Evolutionary conservation across 2,888 invertebrate genomes (phyloP).

Genomic region (Plebejus argus): DNA sequence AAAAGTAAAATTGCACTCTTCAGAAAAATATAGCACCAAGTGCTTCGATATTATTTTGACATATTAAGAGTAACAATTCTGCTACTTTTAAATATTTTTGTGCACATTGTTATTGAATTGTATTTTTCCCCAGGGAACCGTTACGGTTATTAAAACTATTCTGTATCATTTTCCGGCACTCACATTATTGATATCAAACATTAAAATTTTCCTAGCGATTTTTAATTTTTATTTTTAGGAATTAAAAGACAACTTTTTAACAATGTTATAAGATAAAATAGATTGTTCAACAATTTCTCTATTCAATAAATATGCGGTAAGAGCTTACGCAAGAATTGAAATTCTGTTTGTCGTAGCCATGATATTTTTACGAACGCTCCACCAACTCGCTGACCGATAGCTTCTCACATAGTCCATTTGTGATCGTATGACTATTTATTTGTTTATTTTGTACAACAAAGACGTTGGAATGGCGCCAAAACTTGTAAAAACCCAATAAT

Average conservation of each 20-base stretch:
- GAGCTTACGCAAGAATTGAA: conserved; percentile 15
- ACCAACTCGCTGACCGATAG: conserved; percentile 2
- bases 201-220: too few relatives aligned
- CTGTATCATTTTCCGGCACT: too few relatives aligned
- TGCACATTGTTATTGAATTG: too few relatives aligned
- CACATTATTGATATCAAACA: too few relatives aligned
- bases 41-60: not conserved
- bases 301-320: not conserved
- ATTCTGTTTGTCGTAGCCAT: conserved; percentile 20
- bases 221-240: too few relatives aligned
- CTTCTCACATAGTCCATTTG: conserved; percentile 28
- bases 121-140: too few relatives aligned
- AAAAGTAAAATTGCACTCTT: not conserved
- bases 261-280: not conserved
- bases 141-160: too few relatives aligned
- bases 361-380: conserved; percentile 2
- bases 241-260: not conserved
- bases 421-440: conserved; percentile 33
- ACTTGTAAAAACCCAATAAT: conserved; percentile 35
- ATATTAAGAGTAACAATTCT: too few relatives aligned
- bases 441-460: conserved; percentile 33
- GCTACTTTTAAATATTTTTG: too few relatives aligned
- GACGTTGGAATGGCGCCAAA: conserved; percentile 34
- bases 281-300: not conserved
- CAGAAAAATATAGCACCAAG: not conserved